Conservation (phyloP, 2,797 vertebrate genomes). For the Gymnothorax reevesii region DNA sequence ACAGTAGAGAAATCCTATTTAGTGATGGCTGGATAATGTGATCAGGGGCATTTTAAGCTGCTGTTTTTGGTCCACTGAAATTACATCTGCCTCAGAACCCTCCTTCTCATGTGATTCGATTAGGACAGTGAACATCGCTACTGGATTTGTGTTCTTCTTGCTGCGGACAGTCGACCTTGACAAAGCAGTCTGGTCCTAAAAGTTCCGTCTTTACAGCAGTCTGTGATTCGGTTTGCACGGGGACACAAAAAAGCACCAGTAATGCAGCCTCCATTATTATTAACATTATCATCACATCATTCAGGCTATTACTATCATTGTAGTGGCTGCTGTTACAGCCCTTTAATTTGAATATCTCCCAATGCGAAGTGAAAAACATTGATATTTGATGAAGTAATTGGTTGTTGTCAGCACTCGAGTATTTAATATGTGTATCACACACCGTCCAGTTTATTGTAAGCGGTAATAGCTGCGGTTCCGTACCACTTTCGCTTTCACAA, state of each 20-base stretch:
- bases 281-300: conserved; percentile 3
- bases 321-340: not conserved
- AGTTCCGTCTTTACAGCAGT: conserved; percentile 9
- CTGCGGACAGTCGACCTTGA: conserved; percentile 53
- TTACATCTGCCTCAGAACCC: conserved; percentile 72
- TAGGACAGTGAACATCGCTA: conserved; percentile 65
- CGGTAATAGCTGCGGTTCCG: not conserved
- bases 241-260: conserved; percentile 9
- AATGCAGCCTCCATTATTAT: not conserved
- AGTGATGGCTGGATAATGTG: conserved; percentile 81
- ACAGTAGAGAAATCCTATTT: conserved; percentile 87
- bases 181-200: conserved; percentile 37
- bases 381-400: not conserved
- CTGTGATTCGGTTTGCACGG: not conserved
- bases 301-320: not conserved
- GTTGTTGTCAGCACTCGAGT: not conserved
- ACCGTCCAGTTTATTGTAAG: not conserved
- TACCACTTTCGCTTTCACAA: not conserved
- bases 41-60: conserved; percentile 82
- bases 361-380: not conserved
- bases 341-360: not conserved
- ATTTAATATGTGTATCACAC: not conserved
- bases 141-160: conserved; percentile 55
- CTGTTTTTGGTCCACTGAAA: conserved; percentile 76
- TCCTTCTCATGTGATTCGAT: conserved; percentile 69